These are phyloP conservation scores for Ceratoteleas bidentatus DNA, from an alignment of 1,140 invertebrate genomes.

Conservation along the genomic window DNA sequence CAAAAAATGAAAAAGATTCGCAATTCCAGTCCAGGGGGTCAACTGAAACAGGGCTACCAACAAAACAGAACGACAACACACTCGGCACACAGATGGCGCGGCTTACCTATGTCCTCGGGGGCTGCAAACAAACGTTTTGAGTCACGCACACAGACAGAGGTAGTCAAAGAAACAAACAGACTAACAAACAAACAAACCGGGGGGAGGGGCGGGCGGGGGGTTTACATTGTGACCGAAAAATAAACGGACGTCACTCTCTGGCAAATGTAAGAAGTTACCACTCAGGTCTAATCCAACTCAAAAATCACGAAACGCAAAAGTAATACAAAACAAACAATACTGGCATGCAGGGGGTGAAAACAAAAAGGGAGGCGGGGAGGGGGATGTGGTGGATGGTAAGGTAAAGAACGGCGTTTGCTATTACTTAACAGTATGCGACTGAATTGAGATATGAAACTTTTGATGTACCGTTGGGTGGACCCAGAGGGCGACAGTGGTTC, in stretches of 20 bases:
- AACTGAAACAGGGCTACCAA: constrained; percentile 64
- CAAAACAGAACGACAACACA: constrained; percentile 73
- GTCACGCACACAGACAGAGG: constrained; percentile 63
- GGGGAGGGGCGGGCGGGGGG: no score
- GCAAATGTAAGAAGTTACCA: no score
- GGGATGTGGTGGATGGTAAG: no score
- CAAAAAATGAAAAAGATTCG: no score
- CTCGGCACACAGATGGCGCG: constrained; percentile 74
- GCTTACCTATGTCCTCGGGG: constrained; percentile 81
- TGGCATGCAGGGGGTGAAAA: no score
- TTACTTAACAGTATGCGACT: constrained; percentile 10
- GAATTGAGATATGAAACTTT: constrained; percentile 41
- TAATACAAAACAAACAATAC: neutral
- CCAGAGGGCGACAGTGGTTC: no score
- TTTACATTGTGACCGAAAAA: no score
- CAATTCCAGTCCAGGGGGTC: neutral
- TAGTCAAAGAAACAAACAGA: neutral
- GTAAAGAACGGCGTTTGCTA: neutral
- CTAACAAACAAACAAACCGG: neutral
- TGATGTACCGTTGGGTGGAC: no score
- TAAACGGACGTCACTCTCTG: no score
- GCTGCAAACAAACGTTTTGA: constrained; percentile 79
- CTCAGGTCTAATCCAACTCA: no score
- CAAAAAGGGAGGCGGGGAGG: no score
- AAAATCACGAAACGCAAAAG: no score